phyloP scores from a whole-genome alignment of 2,797 vertebrate species.

The Argentina silus region DNA sequence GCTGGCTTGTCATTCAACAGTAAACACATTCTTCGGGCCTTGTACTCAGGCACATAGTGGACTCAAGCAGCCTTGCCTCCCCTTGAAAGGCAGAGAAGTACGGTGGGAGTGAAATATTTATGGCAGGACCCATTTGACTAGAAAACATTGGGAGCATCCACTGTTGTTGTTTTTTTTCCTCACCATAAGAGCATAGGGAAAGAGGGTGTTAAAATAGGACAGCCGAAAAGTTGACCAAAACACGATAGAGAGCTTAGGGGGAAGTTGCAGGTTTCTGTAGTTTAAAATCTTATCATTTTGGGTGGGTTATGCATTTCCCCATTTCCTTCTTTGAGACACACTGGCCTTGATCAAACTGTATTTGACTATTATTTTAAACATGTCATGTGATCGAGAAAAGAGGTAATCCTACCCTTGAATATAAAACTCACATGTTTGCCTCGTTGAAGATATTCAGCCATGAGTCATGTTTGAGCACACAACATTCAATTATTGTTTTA shows the following conservation, averaged over 20 bases:
- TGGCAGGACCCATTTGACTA: not conserved
- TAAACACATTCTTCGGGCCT: constrained; percentile 54
- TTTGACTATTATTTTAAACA: not conserved
- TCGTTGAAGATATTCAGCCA: not conserved
- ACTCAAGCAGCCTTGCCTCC: not conserved
- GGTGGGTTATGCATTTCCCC: no score
- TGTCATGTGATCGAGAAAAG: not conserved
- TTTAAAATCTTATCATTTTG: no score
- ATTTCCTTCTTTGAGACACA: no score
- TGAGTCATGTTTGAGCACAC: not conserved
- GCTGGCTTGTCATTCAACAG: constrained; percentile 56
- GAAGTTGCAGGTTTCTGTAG: no score
- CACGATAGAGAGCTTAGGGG: not conserved
- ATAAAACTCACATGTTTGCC: not conserved
- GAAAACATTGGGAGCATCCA: constrained; percentile 5
- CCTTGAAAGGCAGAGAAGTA: constrained; percentile 16
- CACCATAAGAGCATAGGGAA: not conserved
- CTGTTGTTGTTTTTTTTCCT: constrained; percentile 3
- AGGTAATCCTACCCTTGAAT: not conserved
- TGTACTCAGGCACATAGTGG: constrained; percentile 28
- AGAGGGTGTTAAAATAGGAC: not conserved
- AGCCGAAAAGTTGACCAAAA: not conserved
- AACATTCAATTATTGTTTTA: not conserved
- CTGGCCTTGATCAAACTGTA: no score
- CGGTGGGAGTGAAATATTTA: constrained; percentile 34